A percentile compares a stretch with the other conserved stretches of the same genome.
phyloP scores from a whole-genome alignment of 2,888 invertebrate genomes.

The Cheilosia soror region DNA sequence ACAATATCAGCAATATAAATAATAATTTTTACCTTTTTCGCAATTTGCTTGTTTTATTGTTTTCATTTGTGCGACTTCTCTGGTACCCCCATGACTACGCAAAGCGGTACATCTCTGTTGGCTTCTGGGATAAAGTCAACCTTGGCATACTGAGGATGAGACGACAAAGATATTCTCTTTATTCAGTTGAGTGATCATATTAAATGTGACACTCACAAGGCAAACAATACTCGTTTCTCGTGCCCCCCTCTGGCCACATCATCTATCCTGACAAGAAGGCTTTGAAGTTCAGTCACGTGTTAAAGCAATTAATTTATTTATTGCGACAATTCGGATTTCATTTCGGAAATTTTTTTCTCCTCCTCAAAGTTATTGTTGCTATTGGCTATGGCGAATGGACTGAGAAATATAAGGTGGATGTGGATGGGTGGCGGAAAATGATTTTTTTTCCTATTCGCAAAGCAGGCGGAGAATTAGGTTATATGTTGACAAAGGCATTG shows the following conservation, averaged over 20 bases:
- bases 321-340: conserved; percentile 72
- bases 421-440: conserved; percentile 29
- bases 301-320: conserved; percentile 76
- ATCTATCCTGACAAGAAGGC: conserved; percentile 5
- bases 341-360: conserved; percentile 21
- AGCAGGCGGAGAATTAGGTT: conserved; percentile 17
- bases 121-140: conserved; percentile 36
- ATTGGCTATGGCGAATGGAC: conserved; percentile 63
- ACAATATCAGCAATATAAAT: too few relatives aligned
- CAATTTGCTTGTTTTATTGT: neutral
- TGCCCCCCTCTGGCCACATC: neutral
- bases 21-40: conserved; percentile 14
- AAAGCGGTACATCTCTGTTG: conserved; percentile 12
- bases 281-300: conserved; percentile 76
- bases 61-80: conserved; percentile 31
- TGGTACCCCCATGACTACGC: neutral
- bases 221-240: conserved; percentile 56
- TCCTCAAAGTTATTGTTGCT: conserved; percentile 60
- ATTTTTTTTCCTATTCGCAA: conserved; percentile 2
- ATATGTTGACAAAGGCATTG: conserved; percentile 56
- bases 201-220: conserved; percentile 62
- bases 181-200: conserved; percentile 67
- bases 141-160: conserved; percentile 14
- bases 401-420: conserved; percentile 9
- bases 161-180: conserved; percentile 44